phyloP scores from a whole-genome alignment of 2,797 vertebrate species.

The Zonotrichia albicollis region DNA sequence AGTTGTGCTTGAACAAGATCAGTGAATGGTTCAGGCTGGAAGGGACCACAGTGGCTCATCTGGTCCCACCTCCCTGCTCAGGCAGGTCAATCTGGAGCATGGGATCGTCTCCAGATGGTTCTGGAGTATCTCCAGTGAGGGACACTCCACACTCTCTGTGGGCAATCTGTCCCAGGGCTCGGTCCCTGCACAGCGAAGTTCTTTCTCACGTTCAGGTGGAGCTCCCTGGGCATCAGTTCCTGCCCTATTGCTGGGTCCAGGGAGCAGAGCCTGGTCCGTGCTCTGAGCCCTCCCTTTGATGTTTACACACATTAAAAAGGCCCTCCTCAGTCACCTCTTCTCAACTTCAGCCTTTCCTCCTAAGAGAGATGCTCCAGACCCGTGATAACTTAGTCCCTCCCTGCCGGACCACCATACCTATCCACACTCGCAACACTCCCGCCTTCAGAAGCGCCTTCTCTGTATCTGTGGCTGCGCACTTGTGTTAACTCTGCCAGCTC shows the following conservation, averaged over 20 bases:
- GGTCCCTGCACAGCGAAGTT: not conserved
- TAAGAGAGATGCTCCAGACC: not conserved
- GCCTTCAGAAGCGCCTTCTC: too few relatives aligned
- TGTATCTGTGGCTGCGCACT: fast-evolving
- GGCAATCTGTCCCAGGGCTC: not conserved
- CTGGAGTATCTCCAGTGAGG: not conserved
- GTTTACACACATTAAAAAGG: not conserved
- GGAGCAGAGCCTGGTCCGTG: not conserved
- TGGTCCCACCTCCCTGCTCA: not conserved
- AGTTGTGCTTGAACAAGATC: not conserved
- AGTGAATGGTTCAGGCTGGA: not conserved
- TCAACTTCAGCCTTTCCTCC: not conserved
- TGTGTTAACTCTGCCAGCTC: not conserved
- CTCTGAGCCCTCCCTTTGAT: not conserved
- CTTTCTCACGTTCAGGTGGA: not conserved
- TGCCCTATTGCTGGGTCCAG: fast-evolving
- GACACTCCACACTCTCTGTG: not conserved
- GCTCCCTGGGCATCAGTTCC: not conserved
- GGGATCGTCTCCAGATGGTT: not conserved
- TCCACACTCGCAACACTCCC: fast-evolving
- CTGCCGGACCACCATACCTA: not conserved
- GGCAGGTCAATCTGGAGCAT: not conserved
- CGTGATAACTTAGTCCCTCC: not conserved
- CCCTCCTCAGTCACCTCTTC: too few relatives aligned
- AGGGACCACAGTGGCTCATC: not conserved